Evolutionary conservation across 2,888 invertebrate genomes (phyloP), one percentile per base, ranked within the genome.

Genomic region (Leucophora obtusa): DNA sequence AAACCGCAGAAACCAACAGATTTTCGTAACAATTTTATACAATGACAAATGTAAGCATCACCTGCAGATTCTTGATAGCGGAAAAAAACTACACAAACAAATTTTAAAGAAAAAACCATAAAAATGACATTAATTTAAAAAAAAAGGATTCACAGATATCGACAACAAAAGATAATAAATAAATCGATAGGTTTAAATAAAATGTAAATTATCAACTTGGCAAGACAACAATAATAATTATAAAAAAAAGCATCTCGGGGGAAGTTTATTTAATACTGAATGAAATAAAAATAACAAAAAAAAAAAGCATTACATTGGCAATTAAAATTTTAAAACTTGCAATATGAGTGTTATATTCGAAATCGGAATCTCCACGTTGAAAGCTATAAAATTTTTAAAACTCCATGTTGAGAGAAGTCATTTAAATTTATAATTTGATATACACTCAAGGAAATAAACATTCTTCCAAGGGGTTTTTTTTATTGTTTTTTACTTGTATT

Each of bases 101-200:
- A 7, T 7, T 18, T 0, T 1, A 47, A 0, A 21, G 2, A 15
- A 18, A 21, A 60, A 47, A 38, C 18, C 62, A 54, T 24, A 62
- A 47, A 50, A 72, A 65, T 10, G 50, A 38, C 28, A 50, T 68
- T 72, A 78, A 78, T 73, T 62, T 38, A 38, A 38, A 38, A 58
- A 69, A 73, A 56, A 66, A 21, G 35, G 54, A 58, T 73, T 68
- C 51, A 58, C 56, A 43, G 63, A 79, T 69, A 62, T 69, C 38
- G n/a, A 62, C 43, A 43, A 73, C 51, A 73, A 79, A 69, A 47
- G 53, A 63, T 15, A 73, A 73, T 63, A 69, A 69, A 73, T 73
- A 68, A 3, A 38, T 38, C 11, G 63, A 50, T 69, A 58, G 69
- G 38, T 58, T 58, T 63, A 53, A 63, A 58, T 18, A 18, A 24